Base-by-base conservation (phyloP, 1,140 invertebrate genomes). In the Scaptodrosophila lebanonensis region DNA sequence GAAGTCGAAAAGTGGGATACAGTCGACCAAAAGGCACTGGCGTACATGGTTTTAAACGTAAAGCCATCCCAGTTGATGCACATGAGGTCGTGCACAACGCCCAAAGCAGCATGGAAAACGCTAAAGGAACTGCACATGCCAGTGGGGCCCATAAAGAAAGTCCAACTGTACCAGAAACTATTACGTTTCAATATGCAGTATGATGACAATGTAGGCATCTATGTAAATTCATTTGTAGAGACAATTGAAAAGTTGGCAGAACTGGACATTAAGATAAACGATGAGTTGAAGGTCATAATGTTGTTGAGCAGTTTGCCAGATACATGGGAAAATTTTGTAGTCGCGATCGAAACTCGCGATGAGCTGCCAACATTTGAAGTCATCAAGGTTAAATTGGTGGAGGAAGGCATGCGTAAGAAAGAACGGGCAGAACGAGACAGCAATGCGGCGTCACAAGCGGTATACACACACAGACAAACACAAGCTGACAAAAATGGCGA, bases 341-440 rank as follows among this genome's bases (percentile, higher is more conserved):
- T 64, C 5, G 61, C 47, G 8, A 63, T 63, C 5, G 60, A 57
- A 16, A 35, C 60, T 15, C 35, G 53, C 8, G 53, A 64, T 22
- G 29, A 6, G 5, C 30, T 58, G 12, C 61, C 61, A 1, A 16
- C 40, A 30, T 47, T 54, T 16, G 39, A 47, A 22, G 13, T 9
- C 1, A 33, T 63, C 7, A 63, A 57, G 29, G 45, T 48, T 2
- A 63, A 63, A n/a, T 17, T 62, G 17, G 58, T 53, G 33, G 44
- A 62, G 38, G 30, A 45, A 13, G 53, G 20, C n/a, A n/a, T n/a
- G n/a, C n/a, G n/a, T n/a, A n/a, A n/a, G n/a, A n/a, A n/a, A n/a
- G n/a, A n/a, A n/a, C n/a, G n/a, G n/a, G n/a, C n/a, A n/a, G n/a
- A n/a, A n/a, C n/a, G n/a, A n/a, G n/a, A n/a, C n/a, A n/a, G n/a